A percentile compares a stretch with the other conserved stretches of the same genome.
Conservation (phyloP, 1,140 invertebrate species). For the Heterodera carotae region DNA sequence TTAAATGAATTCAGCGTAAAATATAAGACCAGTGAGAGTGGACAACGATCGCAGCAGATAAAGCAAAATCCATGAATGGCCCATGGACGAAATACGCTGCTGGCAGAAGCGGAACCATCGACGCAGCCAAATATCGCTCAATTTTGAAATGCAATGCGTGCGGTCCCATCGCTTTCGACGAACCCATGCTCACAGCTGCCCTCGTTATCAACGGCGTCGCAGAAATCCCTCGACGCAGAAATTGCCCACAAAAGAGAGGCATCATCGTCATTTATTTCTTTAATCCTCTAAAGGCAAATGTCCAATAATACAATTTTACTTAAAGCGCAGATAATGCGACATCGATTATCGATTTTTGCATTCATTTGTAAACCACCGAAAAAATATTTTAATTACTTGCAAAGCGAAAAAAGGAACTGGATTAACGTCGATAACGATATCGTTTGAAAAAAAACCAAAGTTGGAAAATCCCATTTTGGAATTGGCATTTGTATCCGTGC, state of each 20-base stretch:
- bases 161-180: constrained; percentile 22
- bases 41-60: constrained; percentile 60
- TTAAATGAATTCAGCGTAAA: background rate
- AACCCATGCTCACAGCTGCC: background rate
- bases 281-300: too few relatives aligned
- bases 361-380: too few relatives aligned
- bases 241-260: background rate
- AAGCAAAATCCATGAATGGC: constrained; percentile 56
- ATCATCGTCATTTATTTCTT: too few relatives aligned
- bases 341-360: too few relatives aligned
- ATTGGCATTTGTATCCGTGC: constrained; percentile 93
- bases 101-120: constrained; percentile 58
- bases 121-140: constrained; percentile 56
- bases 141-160: constrained; percentile 48
- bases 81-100: constrained; percentile 63
- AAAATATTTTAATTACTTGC: background rate
- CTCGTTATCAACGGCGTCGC: background rate
- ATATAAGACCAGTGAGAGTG: constrained; percentile 59
- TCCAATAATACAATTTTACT: too few relatives aligned
- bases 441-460: constrained; percentile 98
- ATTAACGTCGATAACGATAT: constrained; percentile 88
- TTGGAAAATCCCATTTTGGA: constrained; percentile 99
- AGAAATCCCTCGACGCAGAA: background rate
- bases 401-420: constrained; percentile 15
- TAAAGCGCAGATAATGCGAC: too few relatives aligned